phyloP scores from a whole-genome alignment of 2,888 invertebrate species.

The Melieria picta region DNA sequence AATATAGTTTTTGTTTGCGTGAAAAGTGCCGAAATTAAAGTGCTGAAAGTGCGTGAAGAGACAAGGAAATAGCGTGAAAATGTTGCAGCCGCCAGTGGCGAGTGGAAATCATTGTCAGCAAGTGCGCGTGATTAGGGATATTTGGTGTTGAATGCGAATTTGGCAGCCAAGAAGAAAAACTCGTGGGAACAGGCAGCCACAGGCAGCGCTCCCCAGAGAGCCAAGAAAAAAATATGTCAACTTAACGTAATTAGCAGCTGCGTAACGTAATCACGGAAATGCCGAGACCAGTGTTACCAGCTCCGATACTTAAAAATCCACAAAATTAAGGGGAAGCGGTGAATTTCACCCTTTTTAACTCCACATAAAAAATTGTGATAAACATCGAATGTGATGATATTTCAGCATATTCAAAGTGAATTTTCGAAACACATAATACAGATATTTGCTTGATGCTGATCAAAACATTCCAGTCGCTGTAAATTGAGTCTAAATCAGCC shows the following conservation, averaged over 20 bases:
- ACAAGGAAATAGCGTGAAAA: neutral
- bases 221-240: slow-evolving; percentile 26
- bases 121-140: neutral
- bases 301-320: neutral
- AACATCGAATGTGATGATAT: too few species aligned
- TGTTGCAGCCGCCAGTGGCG: neutral
- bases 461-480: too few species aligned
- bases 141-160: neutral
- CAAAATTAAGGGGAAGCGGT: too few species aligned
- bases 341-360: too few species aligned
- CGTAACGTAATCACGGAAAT: neutral
- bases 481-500: too few species aligned
- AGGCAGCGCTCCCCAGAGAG: neutral
- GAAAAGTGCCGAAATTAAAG: neutral
- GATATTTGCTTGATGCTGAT: too few species aligned
- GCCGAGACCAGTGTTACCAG: neutral
- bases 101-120: neutral
- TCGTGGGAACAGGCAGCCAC: slow-evolving; percentile 11
- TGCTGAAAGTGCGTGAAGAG: neutral
- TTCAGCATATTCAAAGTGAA: too few species aligned
- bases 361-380: too few species aligned
- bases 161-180: neutral
- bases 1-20: neutral
- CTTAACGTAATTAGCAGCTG: slow-evolving; percentile 16
- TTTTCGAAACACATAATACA: too few species aligned